Conservation (phyloP, 2,888 invertebrate genomes). For the Perdita meconis region DNA sequence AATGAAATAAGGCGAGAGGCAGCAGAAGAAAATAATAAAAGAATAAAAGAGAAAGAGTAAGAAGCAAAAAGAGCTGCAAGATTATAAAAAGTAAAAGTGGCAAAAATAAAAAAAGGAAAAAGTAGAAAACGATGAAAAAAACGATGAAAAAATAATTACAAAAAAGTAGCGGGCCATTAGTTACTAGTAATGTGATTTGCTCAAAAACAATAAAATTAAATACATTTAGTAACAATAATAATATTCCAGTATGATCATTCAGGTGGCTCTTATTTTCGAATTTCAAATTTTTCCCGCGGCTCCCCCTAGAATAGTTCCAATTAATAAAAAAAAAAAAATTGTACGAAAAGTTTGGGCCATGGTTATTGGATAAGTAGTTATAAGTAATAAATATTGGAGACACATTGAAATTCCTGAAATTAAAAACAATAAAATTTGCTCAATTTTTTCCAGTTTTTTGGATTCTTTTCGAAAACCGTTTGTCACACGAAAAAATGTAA, state of each 20-base stretch:
- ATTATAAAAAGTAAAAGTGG: neutral
- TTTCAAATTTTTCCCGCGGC: no score
- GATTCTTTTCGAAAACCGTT: no score
- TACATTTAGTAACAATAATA: neutral
- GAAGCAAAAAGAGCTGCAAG: neutral
- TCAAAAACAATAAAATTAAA: neutral
- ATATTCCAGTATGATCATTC: no score
- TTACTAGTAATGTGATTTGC: slow-evolving; percentile 4
- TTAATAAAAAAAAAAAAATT: no score
- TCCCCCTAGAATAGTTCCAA: no score
- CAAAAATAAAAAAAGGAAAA: slow-evolving; percentile 1
- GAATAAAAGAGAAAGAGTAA: neutral
- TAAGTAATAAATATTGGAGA: no score
- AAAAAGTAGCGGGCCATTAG: neutral
- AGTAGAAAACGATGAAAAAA: neutral
- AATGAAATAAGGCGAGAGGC: neutral
- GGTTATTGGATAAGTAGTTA: neutral
- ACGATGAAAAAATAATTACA: neutral
- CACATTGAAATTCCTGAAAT: no score
- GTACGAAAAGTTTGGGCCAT: no score
- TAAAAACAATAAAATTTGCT: no score
- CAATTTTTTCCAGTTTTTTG: no score
- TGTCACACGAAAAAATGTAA: no score
- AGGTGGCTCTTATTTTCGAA: no score
- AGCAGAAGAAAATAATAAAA: neutral